A percentile compares a stretch with the other conserved stretches of the same genome.
phyloP scores from a whole-genome alignment of 2,113 vertebrate species.

The Phrynocephalus versicolor region DNA sequence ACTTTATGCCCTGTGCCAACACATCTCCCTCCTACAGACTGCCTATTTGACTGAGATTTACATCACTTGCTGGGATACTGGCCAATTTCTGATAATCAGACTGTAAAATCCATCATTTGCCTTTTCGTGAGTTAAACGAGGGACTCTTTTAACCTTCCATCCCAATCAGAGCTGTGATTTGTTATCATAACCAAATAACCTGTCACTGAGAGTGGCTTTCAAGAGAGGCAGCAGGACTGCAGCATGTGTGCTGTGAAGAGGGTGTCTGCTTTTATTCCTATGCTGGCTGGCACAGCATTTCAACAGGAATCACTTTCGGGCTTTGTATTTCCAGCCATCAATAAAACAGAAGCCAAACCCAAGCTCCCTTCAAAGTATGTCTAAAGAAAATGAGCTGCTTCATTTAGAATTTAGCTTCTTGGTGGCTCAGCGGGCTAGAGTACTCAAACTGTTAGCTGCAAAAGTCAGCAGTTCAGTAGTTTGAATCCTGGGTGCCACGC shows the following conservation, averaged over 20 bases:
- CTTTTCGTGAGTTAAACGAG: constrained; percentile 8
- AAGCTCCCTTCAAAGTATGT: background rate
- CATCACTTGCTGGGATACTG: constrained; percentile 5
- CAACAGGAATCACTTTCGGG: constrained; percentile 10
- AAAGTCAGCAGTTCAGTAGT: too few relatives aligned
- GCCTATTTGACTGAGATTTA: background rate
- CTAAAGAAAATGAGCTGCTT: background rate
- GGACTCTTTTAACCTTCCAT: constrained; percentile 5
- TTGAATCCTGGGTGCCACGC: too few relatives aligned
- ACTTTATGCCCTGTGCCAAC: background rate
- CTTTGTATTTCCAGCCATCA: constrained; percentile 17
- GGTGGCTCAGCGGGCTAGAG: too few relatives aligned
- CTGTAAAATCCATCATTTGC: constrained; percentile 10
- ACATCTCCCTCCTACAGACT: background rate
- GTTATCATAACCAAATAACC: constrained; percentile 10
- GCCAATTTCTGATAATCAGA: background rate
- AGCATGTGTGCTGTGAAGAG: background rate
- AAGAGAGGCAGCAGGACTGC: background rate
- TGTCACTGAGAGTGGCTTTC: background rate
- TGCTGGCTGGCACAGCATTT: background rate
- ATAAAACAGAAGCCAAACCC: background rate
- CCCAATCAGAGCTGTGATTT: constrained; percentile 7
- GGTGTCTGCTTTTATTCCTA: constrained; percentile 10
- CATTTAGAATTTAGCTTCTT: background rate
- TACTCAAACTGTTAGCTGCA: too few relatives aligned